These are phyloP conservation scores for Antigone vipio DNA, from an alignment of 2,113 vertebrate species.

Conservation along the genomic window DNA sequence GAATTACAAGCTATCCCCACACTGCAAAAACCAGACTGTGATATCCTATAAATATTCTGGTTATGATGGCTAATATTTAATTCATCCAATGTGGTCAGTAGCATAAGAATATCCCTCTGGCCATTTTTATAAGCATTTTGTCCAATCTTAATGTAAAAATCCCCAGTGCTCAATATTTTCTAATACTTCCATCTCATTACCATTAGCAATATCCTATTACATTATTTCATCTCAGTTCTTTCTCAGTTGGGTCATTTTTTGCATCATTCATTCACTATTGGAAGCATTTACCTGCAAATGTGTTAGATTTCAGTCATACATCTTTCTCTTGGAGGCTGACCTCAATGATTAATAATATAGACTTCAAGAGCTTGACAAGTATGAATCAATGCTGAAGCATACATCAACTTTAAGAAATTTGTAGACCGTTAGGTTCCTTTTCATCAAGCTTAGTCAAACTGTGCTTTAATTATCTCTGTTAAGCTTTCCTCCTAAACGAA, in stretches of 20 bases:
- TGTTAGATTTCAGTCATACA: neutral
- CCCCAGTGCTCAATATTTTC: neutral
- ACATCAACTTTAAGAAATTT: neutral
- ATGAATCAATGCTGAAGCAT: neutral
- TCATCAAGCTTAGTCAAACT: neutral
- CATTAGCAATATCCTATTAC: neutral
- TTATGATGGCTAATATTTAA: neutral
- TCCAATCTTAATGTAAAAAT: neutral
- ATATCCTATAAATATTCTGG: neutral
- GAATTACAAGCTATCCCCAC: neutral
- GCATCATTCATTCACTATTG: neutral
- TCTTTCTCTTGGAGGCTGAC: neutral
- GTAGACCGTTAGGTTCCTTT: neutral
- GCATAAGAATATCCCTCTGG: neutral
- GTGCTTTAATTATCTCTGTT: neutral
- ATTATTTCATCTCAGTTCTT: neutral
- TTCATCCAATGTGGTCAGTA: neutral
- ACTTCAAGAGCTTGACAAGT: neutral
- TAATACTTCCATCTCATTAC: neutral
- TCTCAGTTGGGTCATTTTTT: neutral
- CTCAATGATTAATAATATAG: neutral
- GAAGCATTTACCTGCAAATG: neutral
- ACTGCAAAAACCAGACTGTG: neutral
- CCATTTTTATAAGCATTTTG: neutral
- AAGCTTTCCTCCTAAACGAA: neutral